Percentiles rank a stretch among this genome's conserved stretches.
Evolutionary conservation across 1,140 invertebrate genomes (phyloP).

Genomic region (Dendrolimus punctatus): DNA sequence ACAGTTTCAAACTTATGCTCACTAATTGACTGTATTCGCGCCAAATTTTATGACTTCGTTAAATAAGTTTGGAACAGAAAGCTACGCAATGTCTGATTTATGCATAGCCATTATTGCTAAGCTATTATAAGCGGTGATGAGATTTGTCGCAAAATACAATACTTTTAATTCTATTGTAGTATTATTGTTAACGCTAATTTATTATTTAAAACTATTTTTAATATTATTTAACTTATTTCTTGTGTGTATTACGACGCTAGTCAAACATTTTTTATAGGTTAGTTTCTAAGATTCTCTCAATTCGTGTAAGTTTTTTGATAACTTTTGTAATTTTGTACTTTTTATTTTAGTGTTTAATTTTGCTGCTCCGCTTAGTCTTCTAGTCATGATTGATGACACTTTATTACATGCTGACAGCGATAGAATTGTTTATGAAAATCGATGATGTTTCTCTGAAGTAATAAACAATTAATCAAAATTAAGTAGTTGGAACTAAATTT

Average conservation of each 20-base stretch:
- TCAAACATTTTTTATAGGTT: constrained; percentile 53
- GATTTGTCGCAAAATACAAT: not conserved
- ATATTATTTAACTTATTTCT: constrained; percentile 43
- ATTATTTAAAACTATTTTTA: constrained; percentile 16
- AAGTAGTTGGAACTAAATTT: too few species aligned
- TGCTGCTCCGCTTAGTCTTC: constrained; percentile 42
- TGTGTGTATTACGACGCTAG: constrained; percentile 56
- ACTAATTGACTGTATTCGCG: too few species aligned
- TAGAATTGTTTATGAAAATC: constrained; percentile 11
- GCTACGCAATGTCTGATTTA: too few species aligned
- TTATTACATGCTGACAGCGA: constrained; percentile 28
- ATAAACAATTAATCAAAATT: too few species aligned
- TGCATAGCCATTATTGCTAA: not conserved
- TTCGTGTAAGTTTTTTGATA: not conserved
- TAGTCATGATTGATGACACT: constrained; percentile 48
- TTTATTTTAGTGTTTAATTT: constrained; percentile 34
- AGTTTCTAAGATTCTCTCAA: constrained; percentile 34
- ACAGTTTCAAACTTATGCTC: too few species aligned
- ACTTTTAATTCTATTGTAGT: constrained; percentile 34
- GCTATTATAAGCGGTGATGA: not conserved
- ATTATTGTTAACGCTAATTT: constrained; percentile 38
- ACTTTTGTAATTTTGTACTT: constrained; percentile 21
- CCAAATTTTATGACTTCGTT: too few species aligned
- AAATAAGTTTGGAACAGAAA: too few species aligned
- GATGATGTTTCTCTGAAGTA: too few species aligned